Base-by-base conservation (phyloP, 2,888 invertebrate species). In the Hemithea aestivaria region DNA sequence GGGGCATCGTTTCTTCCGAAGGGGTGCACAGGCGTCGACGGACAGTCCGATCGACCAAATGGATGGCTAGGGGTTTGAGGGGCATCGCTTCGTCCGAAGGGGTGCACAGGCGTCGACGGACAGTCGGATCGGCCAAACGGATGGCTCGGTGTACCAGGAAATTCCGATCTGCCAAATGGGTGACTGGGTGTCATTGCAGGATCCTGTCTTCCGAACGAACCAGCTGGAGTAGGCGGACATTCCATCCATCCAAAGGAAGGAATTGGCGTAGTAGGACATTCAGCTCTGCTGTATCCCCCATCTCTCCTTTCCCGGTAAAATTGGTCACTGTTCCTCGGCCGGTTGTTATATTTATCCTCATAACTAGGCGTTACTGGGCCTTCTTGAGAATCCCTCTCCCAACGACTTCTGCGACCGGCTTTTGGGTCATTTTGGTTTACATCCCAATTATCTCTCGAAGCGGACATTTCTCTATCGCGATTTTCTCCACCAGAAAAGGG, bases 41-140 rank as follows among this genome's bases (percentile, higher is more conserved):
- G 66, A 32, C 67, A 60, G 6, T 80, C 63, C 2, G 52, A 40
- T 35, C 61, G 44, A 21, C 57, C 53, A 41, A 56, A 66, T 7
- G 60, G 48, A 34, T 60, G 63, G 11, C 21, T 58, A 2, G 53
- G 57, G 2, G 49, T 59, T 22, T 41, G 9, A 7, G 58, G 48
- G 9, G 43, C 38, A 27, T 65, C 65, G 1, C 57, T 40, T 38
- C 69, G 57, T 2, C 69, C 72, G 51, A 69, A 78, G 0, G 69
- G 48, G 49, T 71, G 73, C 34, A 28, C 65, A n/a, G 75, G 72
- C 5, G 76, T 72, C n/a, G 52, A 6, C 3, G 78, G 66, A 32
- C 67, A 60, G 6, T 80, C 79, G 1, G 54, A 45, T 50, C 66
- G 54, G 0, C 67, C 68, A 45, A 74, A 75, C 1, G 62, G 41